Conservation (phyloP, 1,140 invertebrate species). For the Eulimnadia texana region DNA sequence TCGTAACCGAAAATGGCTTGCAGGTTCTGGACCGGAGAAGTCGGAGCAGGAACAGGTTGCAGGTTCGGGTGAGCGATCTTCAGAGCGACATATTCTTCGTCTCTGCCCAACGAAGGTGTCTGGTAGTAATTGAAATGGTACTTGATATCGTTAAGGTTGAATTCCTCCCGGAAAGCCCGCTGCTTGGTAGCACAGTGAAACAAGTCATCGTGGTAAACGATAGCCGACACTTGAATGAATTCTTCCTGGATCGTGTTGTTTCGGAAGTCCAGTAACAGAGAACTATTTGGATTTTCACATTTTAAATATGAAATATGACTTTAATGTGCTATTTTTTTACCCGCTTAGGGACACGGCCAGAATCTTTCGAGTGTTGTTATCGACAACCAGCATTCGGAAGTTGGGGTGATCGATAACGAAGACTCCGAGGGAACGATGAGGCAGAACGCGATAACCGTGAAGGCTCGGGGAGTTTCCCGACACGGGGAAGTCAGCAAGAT, state of each 20-base stretch:
- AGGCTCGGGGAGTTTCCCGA: neutral
- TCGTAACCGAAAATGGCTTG: conserved; percentile 59
- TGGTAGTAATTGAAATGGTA: neutral
- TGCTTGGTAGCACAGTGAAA: neutral
- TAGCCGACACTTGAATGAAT: neutral
- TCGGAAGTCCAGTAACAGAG: conserved; percentile 15
- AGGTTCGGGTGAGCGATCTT: conserved; percentile 16
- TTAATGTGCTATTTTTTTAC: conserved; percentile 25
- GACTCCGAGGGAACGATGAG: conserved; percentile 42
- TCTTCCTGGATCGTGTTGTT: neutral
- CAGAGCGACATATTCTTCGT: neutral
- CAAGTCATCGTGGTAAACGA: neutral
- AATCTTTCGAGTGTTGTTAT: conserved; percentile 54
- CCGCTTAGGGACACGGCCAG: conserved; percentile 66
- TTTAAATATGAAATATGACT: too few relatives aligned
- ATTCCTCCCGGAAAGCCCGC: neutral
- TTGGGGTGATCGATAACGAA: conserved; percentile 67
- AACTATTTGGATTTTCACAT: too few relatives aligned
- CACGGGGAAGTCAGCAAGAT: conserved; percentile 40
- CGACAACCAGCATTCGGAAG: conserved; percentile 59
- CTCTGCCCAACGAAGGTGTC: neutral
- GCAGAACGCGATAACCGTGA: conserved; percentile 42
- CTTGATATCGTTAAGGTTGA: neutral
- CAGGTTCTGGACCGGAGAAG: conserved; percentile 56
- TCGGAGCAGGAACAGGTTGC: conserved; percentile 60